phyloP scores from a whole-genome alignment of 2,888 invertebrate species.

The Dinocampus coccinellae region DNA sequence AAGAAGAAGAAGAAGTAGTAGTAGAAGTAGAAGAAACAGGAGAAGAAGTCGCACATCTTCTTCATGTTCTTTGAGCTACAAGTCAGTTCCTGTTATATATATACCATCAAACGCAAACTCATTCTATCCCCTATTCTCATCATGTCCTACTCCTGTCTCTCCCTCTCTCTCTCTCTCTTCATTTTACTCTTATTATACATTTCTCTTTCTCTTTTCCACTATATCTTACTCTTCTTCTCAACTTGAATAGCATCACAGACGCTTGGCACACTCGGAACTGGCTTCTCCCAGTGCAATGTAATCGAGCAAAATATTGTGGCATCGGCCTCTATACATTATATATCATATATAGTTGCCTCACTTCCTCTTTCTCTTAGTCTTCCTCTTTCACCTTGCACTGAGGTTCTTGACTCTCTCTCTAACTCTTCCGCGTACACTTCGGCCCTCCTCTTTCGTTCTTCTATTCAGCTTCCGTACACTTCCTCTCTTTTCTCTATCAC shows the following conservation, averaged over 20 bases:
- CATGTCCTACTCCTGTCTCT: constrained; percentile 25
- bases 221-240: too few species aligned
- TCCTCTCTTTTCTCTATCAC: constrained; percentile 42
- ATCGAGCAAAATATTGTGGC: constrained; percentile 68
- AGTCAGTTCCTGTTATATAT: not conserved
- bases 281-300: constrained; percentile 64
- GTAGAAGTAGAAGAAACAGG: constrained; percentile 32
- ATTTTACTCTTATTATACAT: too few species aligned
- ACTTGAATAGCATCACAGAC: not conserved
- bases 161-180: constrained; percentile 29
- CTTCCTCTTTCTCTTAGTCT: not conserved
- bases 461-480: constrained; percentile 41
- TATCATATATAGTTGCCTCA: constrained; percentile 36
- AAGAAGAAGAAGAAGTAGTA: constrained; percentile 18
- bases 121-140: constrained; percentile 8
- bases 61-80: not conserved
- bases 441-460: constrained; percentile 19
- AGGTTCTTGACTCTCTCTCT: constrained; percentile 59
- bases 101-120: constrained; percentile 24
- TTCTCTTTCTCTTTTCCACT: too few species aligned
- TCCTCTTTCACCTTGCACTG: constrained; percentile 33
- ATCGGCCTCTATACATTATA: constrained; percentile 58
- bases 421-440: constrained; percentile 40
- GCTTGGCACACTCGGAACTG: constrained; percentile 38
- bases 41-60: constrained; percentile 15